Conservation (phyloP, 1,140 invertebrate genomes). For the Drosophila ambigua region DNA sequence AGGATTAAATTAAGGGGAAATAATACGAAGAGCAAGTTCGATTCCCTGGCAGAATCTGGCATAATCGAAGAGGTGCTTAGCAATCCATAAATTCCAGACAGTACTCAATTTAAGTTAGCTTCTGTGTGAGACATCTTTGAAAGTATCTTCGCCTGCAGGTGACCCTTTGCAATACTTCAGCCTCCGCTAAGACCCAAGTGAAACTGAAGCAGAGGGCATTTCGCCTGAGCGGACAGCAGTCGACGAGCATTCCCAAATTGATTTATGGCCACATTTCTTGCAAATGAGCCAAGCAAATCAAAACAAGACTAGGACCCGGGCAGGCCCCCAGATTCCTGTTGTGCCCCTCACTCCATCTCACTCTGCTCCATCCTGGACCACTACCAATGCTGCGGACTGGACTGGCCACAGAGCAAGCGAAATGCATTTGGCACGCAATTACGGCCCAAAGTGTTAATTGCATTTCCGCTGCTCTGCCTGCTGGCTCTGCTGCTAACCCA, state of each 20-base stretch:
- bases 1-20: not conserved
- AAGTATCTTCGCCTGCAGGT: not conserved
- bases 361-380: not conserved
- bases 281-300: constrained; percentile 76
- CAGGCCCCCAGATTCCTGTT: constrained; percentile 24
- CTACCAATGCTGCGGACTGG: constrained; percentile 21
- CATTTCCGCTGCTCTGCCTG: constrained; percentile 62
- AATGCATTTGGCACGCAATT: constrained; percentile 81
- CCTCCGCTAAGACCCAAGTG: not conserved
- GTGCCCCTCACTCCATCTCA: not conserved
- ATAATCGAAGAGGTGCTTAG: not conserved
- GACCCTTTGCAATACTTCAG: not conserved
- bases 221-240: constrained; percentile 3
- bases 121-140: no score
- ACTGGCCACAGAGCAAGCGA: constrained; percentile 47
- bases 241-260: constrained; percentile 41
- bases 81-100: no score
- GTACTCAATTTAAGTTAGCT: no score
- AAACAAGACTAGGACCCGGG: constrained; percentile 51
- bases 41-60: not conserved
- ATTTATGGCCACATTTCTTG: constrained; percentile 71
- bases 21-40: not conserved
- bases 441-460: constrained; percentile 81
- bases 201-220: not conserved
- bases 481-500: constrained; percentile 12